Conservation (phyloP, 2,888 invertebrate genomes). For the Mechanitis messenoides region DNA sequence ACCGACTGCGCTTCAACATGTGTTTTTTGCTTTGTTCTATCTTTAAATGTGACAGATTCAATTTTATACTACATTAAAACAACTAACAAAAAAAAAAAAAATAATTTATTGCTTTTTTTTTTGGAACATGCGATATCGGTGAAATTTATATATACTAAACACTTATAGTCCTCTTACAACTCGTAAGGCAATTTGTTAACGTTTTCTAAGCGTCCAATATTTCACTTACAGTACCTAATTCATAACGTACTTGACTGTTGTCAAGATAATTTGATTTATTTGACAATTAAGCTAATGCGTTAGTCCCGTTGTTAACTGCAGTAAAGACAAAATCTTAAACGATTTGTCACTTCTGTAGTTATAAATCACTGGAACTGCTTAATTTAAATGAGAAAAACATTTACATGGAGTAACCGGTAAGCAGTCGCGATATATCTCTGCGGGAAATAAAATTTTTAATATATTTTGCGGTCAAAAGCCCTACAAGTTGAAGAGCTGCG, state of each 20-base stretch:
- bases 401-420: conserved; percentile 29
- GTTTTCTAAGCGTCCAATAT: conserved; percentile 7
- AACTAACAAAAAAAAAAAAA: neutral
- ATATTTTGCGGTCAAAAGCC: conserved; percentile 25
- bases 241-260: conserved; percentile 12
- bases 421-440: conserved; percentile 30
- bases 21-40: conserved; percentile 23
- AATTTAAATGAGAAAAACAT: conserved; percentile 32
- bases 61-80: neutral
- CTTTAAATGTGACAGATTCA: conserved; percentile 19
- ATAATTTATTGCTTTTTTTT: too few species aligned
- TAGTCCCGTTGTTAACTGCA: conserved; percentile 16
- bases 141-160: too few species aligned
- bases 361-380: conserved; percentile 31
- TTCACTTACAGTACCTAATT: conserved; percentile 6
- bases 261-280: conserved; percentile 21
- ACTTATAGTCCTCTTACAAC: neutral
- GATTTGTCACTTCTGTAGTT: conserved; percentile 29
- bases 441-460: conserved; percentile 29
- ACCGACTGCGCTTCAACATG: conserved; percentile 21
- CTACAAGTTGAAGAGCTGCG: conserved; percentile 20
- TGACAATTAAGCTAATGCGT: conserved; percentile 19
- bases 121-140: too few species aligned
- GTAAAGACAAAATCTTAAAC: conserved; percentile 27
- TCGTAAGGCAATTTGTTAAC: conserved; percentile 1